These are phyloP conservation scores for Elegia similella DNA, from an alignment of 2,888 invertebrate species.

Conservation along the genomic window DNA sequence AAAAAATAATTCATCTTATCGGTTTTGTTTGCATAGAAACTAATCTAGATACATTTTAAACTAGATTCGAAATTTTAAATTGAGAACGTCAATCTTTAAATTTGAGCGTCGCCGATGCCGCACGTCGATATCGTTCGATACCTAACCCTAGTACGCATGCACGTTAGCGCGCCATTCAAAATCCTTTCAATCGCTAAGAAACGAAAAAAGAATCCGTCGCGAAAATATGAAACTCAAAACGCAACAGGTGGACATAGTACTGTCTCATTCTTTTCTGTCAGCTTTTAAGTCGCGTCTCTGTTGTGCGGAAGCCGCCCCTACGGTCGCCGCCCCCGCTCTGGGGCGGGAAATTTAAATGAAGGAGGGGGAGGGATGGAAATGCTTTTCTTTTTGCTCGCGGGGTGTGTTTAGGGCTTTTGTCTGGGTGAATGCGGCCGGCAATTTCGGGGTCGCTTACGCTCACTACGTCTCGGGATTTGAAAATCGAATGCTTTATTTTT, in stretches of 20 bases:
- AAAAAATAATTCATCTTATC: no score
- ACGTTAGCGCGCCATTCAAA: constrained; percentile 62
- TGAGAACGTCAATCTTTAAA: constrained; percentile 33
- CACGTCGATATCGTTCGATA: constrained; percentile 66
- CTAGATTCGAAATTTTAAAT: no score
- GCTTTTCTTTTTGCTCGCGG: constrained; percentile 79
- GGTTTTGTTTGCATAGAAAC: no score
- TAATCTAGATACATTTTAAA: no score
- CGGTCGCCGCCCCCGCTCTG: constrained; percentile 72
- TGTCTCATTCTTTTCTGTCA: constrained; percentile 79
- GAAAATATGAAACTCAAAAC: constrained; percentile 72
- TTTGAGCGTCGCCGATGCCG: constrained; percentile 47
- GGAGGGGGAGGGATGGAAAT: constrained; percentile 77
- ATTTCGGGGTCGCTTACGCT: constrained; percentile 79
- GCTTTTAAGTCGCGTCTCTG: constrained; percentile 71
- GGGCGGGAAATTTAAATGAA: constrained; percentile 79
- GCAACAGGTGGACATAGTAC: constrained; percentile 78
- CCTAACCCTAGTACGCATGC: constrained; percentile 71
- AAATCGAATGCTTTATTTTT: constrained; percentile 59
- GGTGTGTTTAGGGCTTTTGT: constrained; percentile 79
- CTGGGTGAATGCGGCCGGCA: constrained; percentile 79
- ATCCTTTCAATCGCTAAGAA: constrained; percentile 69
- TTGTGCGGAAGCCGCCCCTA: constrained; percentile 77
- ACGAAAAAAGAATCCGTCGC: constrained; percentile 70
- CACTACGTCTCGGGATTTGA: constrained; percentile 64